These are phyloP conservation scores for Myotis findleyi DNA, from an alignment of 2,797 vertebrate genomes.

Conservation along the genomic window DNA sequence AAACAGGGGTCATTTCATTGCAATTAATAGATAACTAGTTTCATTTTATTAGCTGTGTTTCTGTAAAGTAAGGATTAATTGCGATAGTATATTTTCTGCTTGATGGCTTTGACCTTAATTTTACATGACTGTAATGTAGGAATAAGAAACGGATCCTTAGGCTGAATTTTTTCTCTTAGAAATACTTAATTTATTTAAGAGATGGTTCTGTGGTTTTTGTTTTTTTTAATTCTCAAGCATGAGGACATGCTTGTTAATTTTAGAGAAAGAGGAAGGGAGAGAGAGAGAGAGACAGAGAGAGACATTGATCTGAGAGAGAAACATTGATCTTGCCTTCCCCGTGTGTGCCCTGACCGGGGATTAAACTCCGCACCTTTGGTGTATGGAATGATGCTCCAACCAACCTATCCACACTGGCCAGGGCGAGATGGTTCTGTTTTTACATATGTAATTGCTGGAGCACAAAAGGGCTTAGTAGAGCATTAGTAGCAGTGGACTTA, in stretches of 20 bases:
- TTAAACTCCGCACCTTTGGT: not conserved
- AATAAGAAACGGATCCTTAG: not conserved
- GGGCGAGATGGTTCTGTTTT: not conserved
- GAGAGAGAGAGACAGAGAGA: not conserved
- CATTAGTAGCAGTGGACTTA: not conserved
- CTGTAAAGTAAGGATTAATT: not conserved
- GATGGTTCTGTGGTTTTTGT: not conserved
- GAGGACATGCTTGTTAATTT: not conserved
- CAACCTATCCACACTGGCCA: not conserved
- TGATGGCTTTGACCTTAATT: constrained; percentile 15
- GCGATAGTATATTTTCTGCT: not conserved
- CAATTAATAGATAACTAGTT: constrained; percentile 19
- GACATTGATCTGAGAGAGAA: not conserved
- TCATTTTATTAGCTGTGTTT: constrained; percentile 14
- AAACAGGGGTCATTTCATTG: not conserved
- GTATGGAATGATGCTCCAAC: not conserved
- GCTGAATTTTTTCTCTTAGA: constrained; percentile 23
- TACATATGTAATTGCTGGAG: not conserved
- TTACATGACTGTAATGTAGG: not conserved
- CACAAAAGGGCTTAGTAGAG: not conserved
- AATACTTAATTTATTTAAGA: constrained; percentile 7
- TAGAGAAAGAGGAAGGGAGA: not conserved
- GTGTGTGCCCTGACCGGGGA: not conserved
- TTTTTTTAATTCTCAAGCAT: not conserved
- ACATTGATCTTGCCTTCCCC: not conserved